Evolutionary conservation across 2,888 invertebrate species (phyloP).

Genomic region (Stenchaetothrips biformis): DNA sequence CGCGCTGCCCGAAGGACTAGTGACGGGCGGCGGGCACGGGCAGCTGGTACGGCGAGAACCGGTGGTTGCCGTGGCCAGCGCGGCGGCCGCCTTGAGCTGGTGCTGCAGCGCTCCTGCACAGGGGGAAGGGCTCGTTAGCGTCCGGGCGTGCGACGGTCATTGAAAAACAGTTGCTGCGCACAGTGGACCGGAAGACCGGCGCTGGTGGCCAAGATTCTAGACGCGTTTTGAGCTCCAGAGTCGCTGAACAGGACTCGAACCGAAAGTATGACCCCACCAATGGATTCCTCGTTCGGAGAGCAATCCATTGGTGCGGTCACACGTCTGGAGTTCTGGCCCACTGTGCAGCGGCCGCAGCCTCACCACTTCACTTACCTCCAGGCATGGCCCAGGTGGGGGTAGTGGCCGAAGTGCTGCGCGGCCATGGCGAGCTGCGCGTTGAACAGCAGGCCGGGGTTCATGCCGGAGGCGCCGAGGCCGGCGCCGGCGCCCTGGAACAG

Average conservation of each 20-base stretch:
- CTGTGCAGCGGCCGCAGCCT: background rate
- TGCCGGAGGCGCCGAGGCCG: conserved; percentile 48
- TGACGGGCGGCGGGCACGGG: conserved; percentile 36
- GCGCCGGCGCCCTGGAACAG: conserved; percentile 2
- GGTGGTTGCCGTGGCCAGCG: conserved; percentile 61
- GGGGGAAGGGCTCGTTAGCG: background rate
- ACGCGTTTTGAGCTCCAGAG: too few species aligned
- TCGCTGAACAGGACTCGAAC: too few species aligned
- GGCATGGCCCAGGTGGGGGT: conserved; percentile 61
- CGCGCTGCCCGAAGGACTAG: conserved; percentile 46
- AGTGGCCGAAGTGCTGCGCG: conserved; percentile 67
- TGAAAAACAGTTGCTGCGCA: conserved; percentile 37
- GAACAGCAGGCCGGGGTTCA: conserved; percentile 65
- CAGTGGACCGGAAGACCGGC: too few species aligned
- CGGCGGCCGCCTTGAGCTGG: conserved; percentile 49
- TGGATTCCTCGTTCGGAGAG: too few species aligned
- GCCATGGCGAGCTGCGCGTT: conserved; percentile 84
- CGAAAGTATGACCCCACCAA: too few species aligned
- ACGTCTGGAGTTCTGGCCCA: too few species aligned
- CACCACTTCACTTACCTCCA: background rate
- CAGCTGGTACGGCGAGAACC: conserved; percentile 86
- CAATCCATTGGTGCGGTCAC: too few species aligned
- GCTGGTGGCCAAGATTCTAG: too few species aligned
- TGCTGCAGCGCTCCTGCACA: conserved; percentile 54
- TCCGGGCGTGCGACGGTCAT: conserved; percentile 35